Evolutionary conservation across 2,113 vertebrate species (phyloP).

Genomic region (Dicrurus megarhynchus): DNA sequence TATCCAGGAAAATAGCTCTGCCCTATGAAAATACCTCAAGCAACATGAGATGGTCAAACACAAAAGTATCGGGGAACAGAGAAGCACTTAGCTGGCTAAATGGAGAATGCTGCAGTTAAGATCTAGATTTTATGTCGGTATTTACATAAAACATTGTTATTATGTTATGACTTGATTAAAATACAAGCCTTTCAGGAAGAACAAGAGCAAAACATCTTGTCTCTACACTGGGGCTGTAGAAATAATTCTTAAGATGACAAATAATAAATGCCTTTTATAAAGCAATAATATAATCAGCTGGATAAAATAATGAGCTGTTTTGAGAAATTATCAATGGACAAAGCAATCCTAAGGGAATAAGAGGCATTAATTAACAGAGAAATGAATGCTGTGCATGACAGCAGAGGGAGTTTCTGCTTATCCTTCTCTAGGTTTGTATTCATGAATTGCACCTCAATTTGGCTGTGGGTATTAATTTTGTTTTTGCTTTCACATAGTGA

Average conservation of each 20-base stretch:
- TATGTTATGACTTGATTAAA: neutral
- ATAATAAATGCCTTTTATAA: neutral
- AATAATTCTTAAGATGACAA: neutral
- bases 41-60: neutral
- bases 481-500: neutral
- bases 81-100: neutral
- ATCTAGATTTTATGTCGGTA: neutral
- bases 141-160: neutral
- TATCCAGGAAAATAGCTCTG: neutral
- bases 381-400: neutral
- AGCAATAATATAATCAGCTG: neutral
- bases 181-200: neutral
- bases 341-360: neutral
- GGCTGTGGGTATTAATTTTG: neutral
- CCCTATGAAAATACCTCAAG: neutral
- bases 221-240: neutral
- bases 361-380: neutral
- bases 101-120: neutral
- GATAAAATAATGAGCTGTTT: slow-evolving; percentile 25
- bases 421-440: neutral
- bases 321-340: neutral
- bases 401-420: neutral
- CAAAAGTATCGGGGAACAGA: neutral
- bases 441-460: neutral
- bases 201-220: neutral